Base-by-base conservation (phyloP, 2,888 invertebrate genomes). In the Drosophila kuntzei region DNA sequence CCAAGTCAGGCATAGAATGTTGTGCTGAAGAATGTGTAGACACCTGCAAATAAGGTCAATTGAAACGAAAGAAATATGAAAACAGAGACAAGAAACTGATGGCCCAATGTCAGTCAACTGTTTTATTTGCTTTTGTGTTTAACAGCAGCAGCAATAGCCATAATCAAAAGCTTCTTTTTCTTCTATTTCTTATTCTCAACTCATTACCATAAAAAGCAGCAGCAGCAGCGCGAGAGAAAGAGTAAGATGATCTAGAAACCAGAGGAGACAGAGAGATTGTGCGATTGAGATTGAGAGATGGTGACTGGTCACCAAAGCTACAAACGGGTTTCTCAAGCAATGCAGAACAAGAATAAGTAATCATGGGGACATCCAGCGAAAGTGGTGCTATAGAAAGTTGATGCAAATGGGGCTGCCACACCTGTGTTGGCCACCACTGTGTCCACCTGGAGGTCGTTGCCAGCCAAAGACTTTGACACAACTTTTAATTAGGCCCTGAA, bases 331-430 rank as follows among this genome's bases (percentile, higher is more conserved):
- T 71, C 64, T 58, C 76, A 53, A 67, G 59, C 73, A 58, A 55
- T 71, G 84, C 84, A 89, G 83, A 83, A 83, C 78, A 87, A 83
- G 89, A 83, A 83, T 71, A 72, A 59, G 74, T 55, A 77, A 72
- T 77, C 74, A 60, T 49, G 67, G 69, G 46, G 66, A 62, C 51
- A 72, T 74, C 62, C 87, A 83, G 89, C 87, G 83, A 83, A 83
- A 83, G 83, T 83, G 89, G 71, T 89, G 87, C 89, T 80, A 83
- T 89, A 89, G 83, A 83, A 83, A 83, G 83, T 83, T 89, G 68
- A 65, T 62, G 65, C 61, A 44, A 72, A 59, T 61, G 43, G 46
- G 29, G 63, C 14, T 57, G 41, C 54, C 63, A 57, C 47, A 43
- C 20, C 53, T 22, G 32, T 16, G 7, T 22, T 27, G 36, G 25